phyloP scores from a whole-genome alignment of 2,888 invertebrate genomes.

The Pammene fasciana region DNA sequence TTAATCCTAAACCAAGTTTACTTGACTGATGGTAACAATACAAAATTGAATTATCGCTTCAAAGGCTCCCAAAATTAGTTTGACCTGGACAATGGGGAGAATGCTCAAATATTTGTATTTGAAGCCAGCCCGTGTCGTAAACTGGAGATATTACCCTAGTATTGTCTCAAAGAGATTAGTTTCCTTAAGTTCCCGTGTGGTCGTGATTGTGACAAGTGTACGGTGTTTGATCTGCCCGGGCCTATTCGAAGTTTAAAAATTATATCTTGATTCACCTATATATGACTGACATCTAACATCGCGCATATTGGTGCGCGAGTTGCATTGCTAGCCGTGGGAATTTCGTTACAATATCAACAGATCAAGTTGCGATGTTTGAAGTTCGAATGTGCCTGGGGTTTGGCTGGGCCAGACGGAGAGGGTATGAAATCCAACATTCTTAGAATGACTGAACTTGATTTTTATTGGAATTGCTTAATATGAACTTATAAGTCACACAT shows the following conservation, averaged over 20 bases:
- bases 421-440: background rate
- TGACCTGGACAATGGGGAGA: constrained; percentile 76
- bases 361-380: too few species aligned
- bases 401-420: background rate
- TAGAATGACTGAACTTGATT: background rate
- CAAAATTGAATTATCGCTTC: constrained; percentile 73
- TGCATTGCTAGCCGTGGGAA: too few species aligned
- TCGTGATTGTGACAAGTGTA: constrained; percentile 51
- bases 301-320: too few species aligned
- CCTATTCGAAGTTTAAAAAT: background rate
- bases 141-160: constrained; percentile 75
- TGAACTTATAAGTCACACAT: too few species aligned
- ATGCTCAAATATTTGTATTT: constrained; percentile 79
- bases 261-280: too few species aligned
- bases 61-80: constrained; percentile 74
- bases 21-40: constrained; percentile 67
- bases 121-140: constrained; percentile 71
- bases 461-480: background rate
- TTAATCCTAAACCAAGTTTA: constrained; percentile 62
- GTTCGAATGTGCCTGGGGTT: too few species aligned
- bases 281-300: too few species aligned
- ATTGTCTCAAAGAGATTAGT: constrained; percentile 81
- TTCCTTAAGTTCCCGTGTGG: constrained; percentile 67
- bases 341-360: too few species aligned
- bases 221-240: constrained; percentile 33